Evolutionary conservation across 2,888 invertebrate genomes (phyloP).

Genomic region (Brenthis daphne): DNA sequence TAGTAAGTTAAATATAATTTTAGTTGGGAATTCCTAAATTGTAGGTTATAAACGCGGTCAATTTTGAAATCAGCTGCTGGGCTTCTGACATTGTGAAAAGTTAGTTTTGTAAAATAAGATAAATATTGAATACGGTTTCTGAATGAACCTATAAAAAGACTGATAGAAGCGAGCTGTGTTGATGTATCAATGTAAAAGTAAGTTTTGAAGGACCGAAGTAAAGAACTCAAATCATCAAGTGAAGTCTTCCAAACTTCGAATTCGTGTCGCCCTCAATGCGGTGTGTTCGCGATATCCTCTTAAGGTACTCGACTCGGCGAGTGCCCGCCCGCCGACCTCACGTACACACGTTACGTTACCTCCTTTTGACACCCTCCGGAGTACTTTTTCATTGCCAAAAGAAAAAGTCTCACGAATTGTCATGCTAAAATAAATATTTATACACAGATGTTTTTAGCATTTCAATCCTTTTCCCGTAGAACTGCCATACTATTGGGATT

Average conservation of each 20-base stretch:
- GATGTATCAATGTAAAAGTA: slow-evolving; percentile 32
- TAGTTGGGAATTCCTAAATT: slow-evolving; percentile 12
- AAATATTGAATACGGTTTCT: slow-evolving; percentile 35
- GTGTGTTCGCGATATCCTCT: slow-evolving; percentile 2
- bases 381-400: not conserved
- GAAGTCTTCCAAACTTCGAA: slow-evolving; percentile 54
- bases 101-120: slow-evolving; percentile 26
- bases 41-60: slow-evolving; percentile 28
- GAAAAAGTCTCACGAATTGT: not conserved
- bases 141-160: slow-evolving; percentile 47
- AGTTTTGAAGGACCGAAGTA: slow-evolving; percentile 34
- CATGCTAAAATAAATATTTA: too few relatives aligned
- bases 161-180: slow-evolving; percentile 47
- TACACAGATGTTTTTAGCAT: too few relatives aligned
- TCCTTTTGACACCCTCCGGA: not conserved
- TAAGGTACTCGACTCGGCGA: not conserved
- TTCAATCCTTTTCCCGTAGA: too few relatives aligned
- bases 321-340: not conserved
- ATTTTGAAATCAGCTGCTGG: slow-evolving; percentile 17
- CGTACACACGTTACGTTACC: not conserved
- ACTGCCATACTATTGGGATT: too few relatives aligned
- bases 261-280: slow-evolving; percentile 13
- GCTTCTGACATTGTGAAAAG: slow-evolving; percentile 14
- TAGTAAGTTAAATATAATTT: slow-evolving; percentile 10
- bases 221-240: slow-evolving; percentile 46